These are phyloP conservation scores for Eristalis pertinax DNA, from an alignment of 2,888 invertebrate species.

Conservation along the genomic window DNA sequence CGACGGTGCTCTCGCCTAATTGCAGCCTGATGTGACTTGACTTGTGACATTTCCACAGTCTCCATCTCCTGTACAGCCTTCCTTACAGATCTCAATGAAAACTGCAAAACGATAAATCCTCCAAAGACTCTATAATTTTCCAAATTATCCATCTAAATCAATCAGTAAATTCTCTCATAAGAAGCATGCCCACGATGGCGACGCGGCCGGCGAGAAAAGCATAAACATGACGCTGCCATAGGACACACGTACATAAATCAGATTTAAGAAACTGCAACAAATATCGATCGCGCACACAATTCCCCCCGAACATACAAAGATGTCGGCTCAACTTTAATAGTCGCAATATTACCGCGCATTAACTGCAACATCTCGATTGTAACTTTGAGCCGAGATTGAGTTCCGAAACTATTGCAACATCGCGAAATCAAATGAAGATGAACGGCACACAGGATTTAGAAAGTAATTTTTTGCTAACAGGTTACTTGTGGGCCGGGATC, in stretches of 20 bases:
- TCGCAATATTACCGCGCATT: slow-evolving; percentile 15
- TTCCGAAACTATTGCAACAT: slow-evolving; percentile 43
- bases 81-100: not conserved
- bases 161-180: slow-evolving; percentile 40
- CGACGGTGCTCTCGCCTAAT: not conserved
- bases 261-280: slow-evolving; percentile 61
- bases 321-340: slow-evolving; percentile 46
- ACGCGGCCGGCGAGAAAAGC: slow-evolving; percentile 23
- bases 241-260: slow-evolving; percentile 57
- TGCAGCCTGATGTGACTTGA: not conserved
- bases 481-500: slow-evolving; percentile 24
- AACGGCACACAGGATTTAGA: slow-evolving; percentile 62
- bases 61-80: not conserved
- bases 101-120: not conserved
- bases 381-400: slow-evolving; percentile 19
- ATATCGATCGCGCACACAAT: slow-evolving; percentile 67
- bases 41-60: not conserved
- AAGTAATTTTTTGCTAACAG: slow-evolving; percentile 59
- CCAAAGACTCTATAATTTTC: slow-evolving; percentile 50
- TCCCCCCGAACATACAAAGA: not conserved
- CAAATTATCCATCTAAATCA: slow-evolving; percentile 69
- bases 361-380: slow-evolving; percentile 19
- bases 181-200: slow-evolving; percentile 13
- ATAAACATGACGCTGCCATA: slow-evolving; percentile 49
- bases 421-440: slow-evolving; percentile 60